Conservation (phyloP, 2,113 vertebrate species). For the Amazona vittata region DNA sequence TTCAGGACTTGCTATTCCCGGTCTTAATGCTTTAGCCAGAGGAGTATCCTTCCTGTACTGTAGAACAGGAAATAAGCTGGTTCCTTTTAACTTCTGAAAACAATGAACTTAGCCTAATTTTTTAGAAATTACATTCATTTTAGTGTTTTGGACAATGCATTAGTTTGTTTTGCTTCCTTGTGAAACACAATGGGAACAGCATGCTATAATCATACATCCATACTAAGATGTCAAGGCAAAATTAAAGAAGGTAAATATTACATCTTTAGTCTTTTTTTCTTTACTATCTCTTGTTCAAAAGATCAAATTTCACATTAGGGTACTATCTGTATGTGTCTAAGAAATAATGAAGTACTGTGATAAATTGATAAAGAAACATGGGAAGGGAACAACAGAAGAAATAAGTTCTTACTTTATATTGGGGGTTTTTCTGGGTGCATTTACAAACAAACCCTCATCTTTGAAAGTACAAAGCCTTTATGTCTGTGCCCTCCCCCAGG, state of each 20-base stretch:
- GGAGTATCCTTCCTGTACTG: constrained; percentile 54
- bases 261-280: neutral
- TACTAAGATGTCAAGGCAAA: neutral
- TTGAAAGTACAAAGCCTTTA: neutral
- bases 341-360: neutral
- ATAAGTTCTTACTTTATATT: neutral
- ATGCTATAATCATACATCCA: neutral
- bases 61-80: constrained; percentile 47
- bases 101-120: constrained; percentile 39
- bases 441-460: neutral
- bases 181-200: constrained; percentile 37
- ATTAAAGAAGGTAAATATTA: neutral
- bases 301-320: neutral
- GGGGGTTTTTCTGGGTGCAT: neutral
- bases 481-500: neutral
- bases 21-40: constrained; percentile 31
- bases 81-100: constrained; percentile 54
- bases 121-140: constrained; percentile 8
- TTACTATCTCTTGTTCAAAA: neutral
- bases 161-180: constrained; percentile 57
- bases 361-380: neutral
- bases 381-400: neutral
- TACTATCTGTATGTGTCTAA: neutral
- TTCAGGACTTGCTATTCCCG: constrained; percentile 27
- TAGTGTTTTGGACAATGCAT: constrained; percentile 19